Base-by-base conservation (phyloP, 2,888 invertebrate genomes). In the Coelinius sp. region DNA sequence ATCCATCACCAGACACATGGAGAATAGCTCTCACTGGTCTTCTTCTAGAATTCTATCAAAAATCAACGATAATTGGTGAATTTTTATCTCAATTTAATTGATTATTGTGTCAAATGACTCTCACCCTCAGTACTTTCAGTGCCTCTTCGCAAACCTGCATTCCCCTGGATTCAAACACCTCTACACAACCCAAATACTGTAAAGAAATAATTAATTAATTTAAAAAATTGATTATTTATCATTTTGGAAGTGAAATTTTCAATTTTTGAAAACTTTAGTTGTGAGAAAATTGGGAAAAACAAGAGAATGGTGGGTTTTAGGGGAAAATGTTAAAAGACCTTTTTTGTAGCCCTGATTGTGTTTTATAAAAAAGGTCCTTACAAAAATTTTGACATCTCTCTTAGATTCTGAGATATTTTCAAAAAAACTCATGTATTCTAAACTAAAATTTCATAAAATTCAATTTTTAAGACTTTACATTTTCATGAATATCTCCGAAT, bases 71-170 rank as follows among this genome's bases (percentile, higher is more conserved):
- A 35, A 10, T 35, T 10, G 8, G 35, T 6, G 20, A 46, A 46
- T 46, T 59, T 17, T 59, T 17, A 17, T 14, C 20, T 20, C 56
- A 72, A 46, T 20, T n/a, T n/a, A 22, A n/a, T 67, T 8, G 20
- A 46, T 24, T 38, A 62, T 17, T 41, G n/a, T 70, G 49, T 17
- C 7, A 27, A 38, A 17, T 24, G 68, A 35, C 73, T 78, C 94
- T 92, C 88, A 97, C 97, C 91, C 97, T 92, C 76, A 99, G 92
- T 78, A 97, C 96, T 91, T 98, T 99, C 76, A 99, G 92, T 65
- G 99, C 99, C 89, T 98, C 98, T 89, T 99, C 99, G 90, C 99
- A 99, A 74, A 99, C 97, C 89, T 98, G 97, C 98, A 99, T 99
- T 64, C 99, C 99, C 85, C 99, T 92, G 7, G 98, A 98, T 90